A percentile compares a stretch with the other conserved stretches of the same genome.
Evolutionary conservation across 1,140 invertebrate genomes (phyloP).

Genomic region (Araneus ventricosus): DNA sequence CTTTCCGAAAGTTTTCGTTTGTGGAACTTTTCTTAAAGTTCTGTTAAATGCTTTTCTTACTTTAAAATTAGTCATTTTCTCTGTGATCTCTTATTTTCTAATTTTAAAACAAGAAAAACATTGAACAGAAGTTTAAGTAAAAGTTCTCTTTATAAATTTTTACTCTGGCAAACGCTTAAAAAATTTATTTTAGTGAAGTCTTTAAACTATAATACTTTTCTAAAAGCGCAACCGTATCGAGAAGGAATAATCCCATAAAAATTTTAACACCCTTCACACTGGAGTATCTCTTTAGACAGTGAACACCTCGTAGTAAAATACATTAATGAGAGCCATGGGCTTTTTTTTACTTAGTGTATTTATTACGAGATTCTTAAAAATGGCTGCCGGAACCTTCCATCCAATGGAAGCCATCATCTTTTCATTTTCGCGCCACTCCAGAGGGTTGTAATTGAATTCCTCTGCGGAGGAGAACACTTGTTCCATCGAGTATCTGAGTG

Average conservation of each 20-base stretch:
- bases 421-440: neutral
- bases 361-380: neutral
- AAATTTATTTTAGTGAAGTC: too few relatives aligned
- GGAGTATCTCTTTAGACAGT: neutral
- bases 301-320: neutral
- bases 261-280: neutral
- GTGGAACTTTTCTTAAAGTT: too few relatives aligned
- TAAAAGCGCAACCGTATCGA: neutral
- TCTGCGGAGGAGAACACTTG: neutral
- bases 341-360: neutral
- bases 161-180: too few relatives aligned
- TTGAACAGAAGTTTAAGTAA: too few relatives aligned
- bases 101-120: too few relatives aligned
- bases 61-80: too few relatives aligned
- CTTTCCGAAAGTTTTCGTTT: too few relatives aligned
- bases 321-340: neutral
- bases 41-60: too few relatives aligned
- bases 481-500: neutral
- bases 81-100: too few relatives aligned
- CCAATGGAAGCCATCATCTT: neutral
- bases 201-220: too few relatives aligned
- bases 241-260: neutral
- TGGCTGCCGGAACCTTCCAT: neutral
- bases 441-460: slow-evolving; percentile 20
- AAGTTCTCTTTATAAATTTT: too few relatives aligned